Evolutionary conservation across 2,888 invertebrate species (phyloP), one percentile per base, ranked within the genome.

Genomic region (Hedychridium roseum): DNA sequence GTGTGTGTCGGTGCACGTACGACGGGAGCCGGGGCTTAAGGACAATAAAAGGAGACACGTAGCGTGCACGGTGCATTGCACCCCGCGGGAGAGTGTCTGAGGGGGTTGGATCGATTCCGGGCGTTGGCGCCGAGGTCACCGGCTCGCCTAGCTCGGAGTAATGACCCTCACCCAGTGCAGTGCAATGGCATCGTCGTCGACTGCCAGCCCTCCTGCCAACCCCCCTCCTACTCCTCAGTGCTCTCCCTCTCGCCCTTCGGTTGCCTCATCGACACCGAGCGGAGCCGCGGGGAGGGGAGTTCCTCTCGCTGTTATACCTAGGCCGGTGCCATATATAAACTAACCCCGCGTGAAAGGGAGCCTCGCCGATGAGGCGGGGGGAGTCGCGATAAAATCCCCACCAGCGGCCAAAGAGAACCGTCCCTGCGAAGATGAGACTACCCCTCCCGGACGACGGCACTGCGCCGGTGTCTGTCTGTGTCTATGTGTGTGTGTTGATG

Each of bases 161-260:
- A 78, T 76, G 78, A 78, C 78, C 78, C 78, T 78, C 77, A 78
- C 78, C 78, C 77, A 78, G 78, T 78, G 77, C 76, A 78, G 74
- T 75, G 78, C 78, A 77, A 78, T 74, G 77, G 77, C 77, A 78
- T 68, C 71, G 71, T 68, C 71, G 71, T 79, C 82, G 82, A 82
- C 80, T 82, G 71, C 78, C 76, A 43, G 32, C 47, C 45, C 35
- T 28, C 37, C 60, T 49, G 40, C 50, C 39, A 39, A 43, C 49
- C 36, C 36, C 34, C 17, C 21, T 14, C 9, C 28, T 17, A 28
- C 36, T 18, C 26, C 18, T 31, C 26, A 2, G 12, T 39, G 32
- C 11, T 9, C 34, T 32, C 12, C 15, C 34, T 34, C 34, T 21
- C 23, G 17, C 21, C n/a, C 7, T 14, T 12, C 20, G 16, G 9